Base-by-base conservation (phyloP, 1,140 invertebrate genomes). In the Trichonephila clavata region DNA sequence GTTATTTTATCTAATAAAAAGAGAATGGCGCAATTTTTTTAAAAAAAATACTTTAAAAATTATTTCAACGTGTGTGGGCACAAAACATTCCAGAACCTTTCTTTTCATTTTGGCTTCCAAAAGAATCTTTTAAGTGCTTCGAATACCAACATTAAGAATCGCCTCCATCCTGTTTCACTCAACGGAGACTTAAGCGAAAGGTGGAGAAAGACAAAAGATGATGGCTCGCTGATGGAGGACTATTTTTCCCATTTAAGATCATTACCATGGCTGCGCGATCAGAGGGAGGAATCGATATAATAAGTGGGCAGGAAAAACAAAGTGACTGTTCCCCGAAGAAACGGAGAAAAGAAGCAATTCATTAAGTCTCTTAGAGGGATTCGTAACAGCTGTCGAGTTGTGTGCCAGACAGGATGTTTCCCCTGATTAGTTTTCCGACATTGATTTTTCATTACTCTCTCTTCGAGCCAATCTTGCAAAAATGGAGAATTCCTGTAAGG, bases 341-440 rank as follows among this genome's bases (percentile, higher is more conserved):
- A 77, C 32, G 71, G 71, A 77, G 71, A 86, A 60, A n/a, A 59
- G 59, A 61, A 39, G 86, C 86, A 87, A 63, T 57, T 87, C 86
- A 87, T 87, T 87, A 87, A 63, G 61, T 63, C 20, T 39, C 60
- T 87, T 63, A 20, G 39, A 50, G 65, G 59, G 50, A 86, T 86
- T 86, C 43, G 84, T 86, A 87, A 87, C 86, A 87, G 86, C 71
- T 77, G 71, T 32, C 71, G 71, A 16, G 21, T 20, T 63, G 61
- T 63, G 50, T 50, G 50, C 50, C 50, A 50, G 59, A 32, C 32
- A 86, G 65, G 65, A 68, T 68, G 65, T 77, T 57, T 39, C 50
- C 63, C 60, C 27, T 39, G 86, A 87, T 87, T 61, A 87, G 86
- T 87, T 87, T 87, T 43, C 86, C 61, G 60, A 87, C 59, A 83